phyloP scores from a whole-genome alignment of 2,888 invertebrate species.

The Conistra vaccinii region DNA sequence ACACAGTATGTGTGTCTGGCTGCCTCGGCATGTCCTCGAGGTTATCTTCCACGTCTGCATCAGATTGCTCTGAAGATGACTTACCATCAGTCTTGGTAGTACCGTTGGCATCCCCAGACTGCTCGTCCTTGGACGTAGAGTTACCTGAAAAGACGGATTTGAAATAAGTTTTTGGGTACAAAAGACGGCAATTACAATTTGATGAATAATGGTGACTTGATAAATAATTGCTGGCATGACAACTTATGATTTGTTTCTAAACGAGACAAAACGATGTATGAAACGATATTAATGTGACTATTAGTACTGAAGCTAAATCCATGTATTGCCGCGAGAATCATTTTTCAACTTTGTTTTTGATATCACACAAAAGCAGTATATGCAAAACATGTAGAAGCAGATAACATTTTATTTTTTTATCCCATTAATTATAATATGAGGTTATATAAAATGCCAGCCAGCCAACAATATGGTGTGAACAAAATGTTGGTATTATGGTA shows the following conservation, averaged over 20 bases:
- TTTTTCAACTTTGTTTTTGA: conserved; percentile 3
- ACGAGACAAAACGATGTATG: conserved; percentile 22
- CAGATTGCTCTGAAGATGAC: conserved; percentile 93
- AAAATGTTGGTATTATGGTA: conserved; percentile 62
- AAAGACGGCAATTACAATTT: conserved; percentile 15
- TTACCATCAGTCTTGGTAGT: conserved; percentile 86
- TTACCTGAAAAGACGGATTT: conserved; percentile 78
- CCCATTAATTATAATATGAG: conserved; percentile 24
- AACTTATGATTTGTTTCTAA: conserved; percentile 23
- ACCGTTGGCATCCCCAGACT: conserved; percentile 77
- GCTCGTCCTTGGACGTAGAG: conserved; percentile 81
- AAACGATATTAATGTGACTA: conserved; percentile 21
- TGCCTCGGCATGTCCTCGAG: conserved; percentile 89
- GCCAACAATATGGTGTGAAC: conserved; percentile 54
- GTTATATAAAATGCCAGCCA: conserved; percentile 60
- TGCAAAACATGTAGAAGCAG: conserved; percentile 51
- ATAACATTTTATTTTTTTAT: conserved; percentile 3
- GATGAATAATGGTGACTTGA: conserved; percentile 22
- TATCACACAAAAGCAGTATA: conserved; percentile 39
- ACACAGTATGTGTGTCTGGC: conserved; percentile 75
- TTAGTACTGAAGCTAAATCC: conserved; percentile 33
- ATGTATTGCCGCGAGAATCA: conserved; percentile 39
- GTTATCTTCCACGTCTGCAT: conserved; percentile 96
- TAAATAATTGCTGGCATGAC: conserved; percentile 50
- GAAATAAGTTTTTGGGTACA: conserved; percentile 22